Evolutionary conservation across 2,797 vertebrate species (phyloP).

Genomic region (Aeoliscus strigatus): DNA sequence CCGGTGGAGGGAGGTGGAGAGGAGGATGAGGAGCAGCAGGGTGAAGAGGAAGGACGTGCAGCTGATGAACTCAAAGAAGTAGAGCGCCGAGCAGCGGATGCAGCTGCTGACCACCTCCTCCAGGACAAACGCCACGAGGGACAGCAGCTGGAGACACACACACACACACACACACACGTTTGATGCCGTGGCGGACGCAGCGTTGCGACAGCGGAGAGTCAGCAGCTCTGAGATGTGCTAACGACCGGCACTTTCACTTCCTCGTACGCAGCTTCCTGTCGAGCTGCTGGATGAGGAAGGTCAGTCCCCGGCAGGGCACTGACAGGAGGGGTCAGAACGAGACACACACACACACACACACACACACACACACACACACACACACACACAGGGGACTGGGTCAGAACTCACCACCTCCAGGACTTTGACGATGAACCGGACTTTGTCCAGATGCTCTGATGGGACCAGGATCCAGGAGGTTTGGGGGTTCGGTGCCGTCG

Average conservation of each 20-base stretch:
- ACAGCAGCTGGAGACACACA: conserved; percentile 72
- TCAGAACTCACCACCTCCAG: conserved; percentile 54
- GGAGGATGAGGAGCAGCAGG: conserved; percentile 75
- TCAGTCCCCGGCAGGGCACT: conserved; percentile 1
- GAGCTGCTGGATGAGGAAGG: conserved; percentile 10
- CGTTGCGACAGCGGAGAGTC: conserved; percentile 25
- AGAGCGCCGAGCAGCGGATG: conserved; percentile 73
- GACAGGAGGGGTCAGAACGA: no score
- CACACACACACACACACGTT: no score
- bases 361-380: no score
- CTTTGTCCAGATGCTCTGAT: neutral
- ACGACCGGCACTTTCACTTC: conserved; percentile 51
- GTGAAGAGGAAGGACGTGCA: conserved; percentile 86
- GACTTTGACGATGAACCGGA: conserved; percentile 23
- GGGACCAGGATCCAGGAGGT: conserved; percentile 11
- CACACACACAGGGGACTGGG: no score
- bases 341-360: no score
- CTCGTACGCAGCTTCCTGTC: conserved; percentile 23
- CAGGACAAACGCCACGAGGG: conserved; percentile 82
- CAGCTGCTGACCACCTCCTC: conserved; percentile 82
- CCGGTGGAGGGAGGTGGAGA: conserved; percentile 65
- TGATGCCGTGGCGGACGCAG: no score
- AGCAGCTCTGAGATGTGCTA: conserved; percentile 30
- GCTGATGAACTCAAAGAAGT: conserved; percentile 91
- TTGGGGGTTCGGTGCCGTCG: conserved; percentile 33